phyloP scores from a whole-genome alignment of 1,140 invertebrate genomes.

The Drosophila takahashii region DNA sequence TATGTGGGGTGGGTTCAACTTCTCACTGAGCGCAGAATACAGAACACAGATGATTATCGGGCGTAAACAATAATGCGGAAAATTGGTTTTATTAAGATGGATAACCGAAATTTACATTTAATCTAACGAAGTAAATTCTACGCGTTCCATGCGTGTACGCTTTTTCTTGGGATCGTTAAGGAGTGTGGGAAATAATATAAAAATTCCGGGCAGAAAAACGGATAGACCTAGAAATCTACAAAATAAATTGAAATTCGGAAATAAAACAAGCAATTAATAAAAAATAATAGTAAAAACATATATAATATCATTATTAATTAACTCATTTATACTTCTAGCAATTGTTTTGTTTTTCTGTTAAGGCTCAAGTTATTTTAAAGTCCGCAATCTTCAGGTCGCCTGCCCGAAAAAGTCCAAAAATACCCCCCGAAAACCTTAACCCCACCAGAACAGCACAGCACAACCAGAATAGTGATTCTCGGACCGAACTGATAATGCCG shows the following conservation, averaged over 20 bases:
- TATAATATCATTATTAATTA: too few relatives aligned
- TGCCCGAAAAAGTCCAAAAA: neutral
- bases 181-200: neutral
- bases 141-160: constrained; percentile 10
- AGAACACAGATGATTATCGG: constrained; percentile 31
- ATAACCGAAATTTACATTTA: constrained; percentile 45
- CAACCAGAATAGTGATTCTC: constrained; percentile 26
- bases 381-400: neutral
- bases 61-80: constrained; percentile 44
- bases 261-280: too few relatives aligned
- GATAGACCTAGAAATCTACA: too few relatives aligned
- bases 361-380: neutral
- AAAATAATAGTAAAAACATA: too few relatives aligned
- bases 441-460: constrained; percentile 13
- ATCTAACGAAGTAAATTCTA: constrained; percentile 18
- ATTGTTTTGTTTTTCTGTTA: neutral
- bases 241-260: too few relatives aligned
- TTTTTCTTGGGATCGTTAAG: neutral
- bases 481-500: constrained; percentile 23
- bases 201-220: too few relatives aligned
- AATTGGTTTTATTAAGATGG: constrained; percentile 54
- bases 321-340: too few relatives aligned
- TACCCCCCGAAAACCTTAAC: constrained; percentile 34
- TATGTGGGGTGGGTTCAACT: constrained; percentile 15
- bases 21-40: constrained; percentile 11